Percentiles rank a stretch among this genome's conserved stretches.
These are phyloP conservation scores for Apus apus DNA, from an alignment of 2,113 vertebrate genomes.

Conservation along the genomic window DNA sequence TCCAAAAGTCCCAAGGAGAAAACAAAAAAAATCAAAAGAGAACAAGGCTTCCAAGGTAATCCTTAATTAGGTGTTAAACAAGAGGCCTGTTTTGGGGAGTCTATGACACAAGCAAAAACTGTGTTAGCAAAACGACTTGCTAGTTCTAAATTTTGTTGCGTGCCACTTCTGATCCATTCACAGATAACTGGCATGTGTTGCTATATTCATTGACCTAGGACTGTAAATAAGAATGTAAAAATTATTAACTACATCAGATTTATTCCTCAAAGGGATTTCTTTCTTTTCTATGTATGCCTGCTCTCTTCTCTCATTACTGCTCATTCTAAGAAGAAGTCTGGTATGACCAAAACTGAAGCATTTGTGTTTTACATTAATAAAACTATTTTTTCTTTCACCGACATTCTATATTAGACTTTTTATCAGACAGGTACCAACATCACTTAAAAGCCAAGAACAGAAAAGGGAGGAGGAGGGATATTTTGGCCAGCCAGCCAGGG, in stretches of 20 bases:
- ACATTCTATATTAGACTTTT: background rate
- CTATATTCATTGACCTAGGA: background rate
- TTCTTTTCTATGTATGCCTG: background rate
- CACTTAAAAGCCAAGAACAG: background rate
- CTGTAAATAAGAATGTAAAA: background rate
- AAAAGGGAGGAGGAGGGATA: background rate
- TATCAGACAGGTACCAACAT: background rate
- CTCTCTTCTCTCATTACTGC: background rate
- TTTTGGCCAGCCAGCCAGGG: background rate
- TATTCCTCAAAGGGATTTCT: background rate
- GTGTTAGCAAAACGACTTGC: background rate
- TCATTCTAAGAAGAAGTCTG: background rate
- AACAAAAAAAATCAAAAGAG: background rate
- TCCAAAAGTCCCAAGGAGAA: background rate
- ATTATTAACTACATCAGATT: background rate
- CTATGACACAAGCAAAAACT: background rate
- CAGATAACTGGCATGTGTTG: background rate
- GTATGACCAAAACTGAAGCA: background rate
- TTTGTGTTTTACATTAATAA: background rate
- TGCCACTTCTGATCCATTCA: fast-evolving
- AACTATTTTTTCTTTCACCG: background rate
- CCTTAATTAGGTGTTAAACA: background rate
- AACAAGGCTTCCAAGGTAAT: background rate
- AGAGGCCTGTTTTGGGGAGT: background rate
- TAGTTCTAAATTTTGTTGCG: background rate